Base-by-base conservation (phyloP, 2,888 invertebrate species). In the Xestia rhomboidea region DNA sequence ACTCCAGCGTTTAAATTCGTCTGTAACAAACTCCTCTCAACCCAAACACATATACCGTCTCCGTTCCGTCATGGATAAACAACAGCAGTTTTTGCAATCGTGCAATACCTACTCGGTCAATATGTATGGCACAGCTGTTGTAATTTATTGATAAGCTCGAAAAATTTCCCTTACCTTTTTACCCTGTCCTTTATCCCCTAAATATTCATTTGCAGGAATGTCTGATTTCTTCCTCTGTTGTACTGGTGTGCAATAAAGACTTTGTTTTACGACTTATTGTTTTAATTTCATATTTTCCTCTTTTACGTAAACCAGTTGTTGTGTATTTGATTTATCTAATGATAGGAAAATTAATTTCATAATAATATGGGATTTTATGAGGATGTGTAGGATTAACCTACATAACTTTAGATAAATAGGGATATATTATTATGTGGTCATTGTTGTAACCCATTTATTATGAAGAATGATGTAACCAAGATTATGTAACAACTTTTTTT, bases 261-360 rank as follows among this genome's bases (percentile, higher is more conserved):
- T 30, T 30, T 30, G 30, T 30, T 30, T 60, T 10, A 8, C 30
- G 30, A 30, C 30, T 18, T 8, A 30, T 8, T 60, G 27, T 60
- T 72, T 24, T 7, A 7, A 49, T 38, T 21, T 38, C 4, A 38
- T 11, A 34, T 64, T 64, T 66, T 46, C 66, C 66, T 66, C 27
- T 18, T 44, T 30, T 11, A 44, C 8, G 24, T 27, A 30, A 77
- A 24, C 7, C 13, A 10, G 10, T 62, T 60, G 60, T 76, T 66
- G 18, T 30, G 10, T 77, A 21, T 60, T 77, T 68, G 49, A 77
- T 77, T 62, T 49, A 60, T 60, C 27, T 49, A 18, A 77, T 30
- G 68, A 68, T 49, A 44, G n/a, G 78, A 60, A 78, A 77, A 76
- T 7, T 7, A 41, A 30, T 2, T n/a, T 44, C 54, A 51, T 49